Evolutionary conservation across 1,140 invertebrate genomes (phyloP), one percentile per base, ranked within the genome.

Genomic region (Pomacea maculata): DNA sequence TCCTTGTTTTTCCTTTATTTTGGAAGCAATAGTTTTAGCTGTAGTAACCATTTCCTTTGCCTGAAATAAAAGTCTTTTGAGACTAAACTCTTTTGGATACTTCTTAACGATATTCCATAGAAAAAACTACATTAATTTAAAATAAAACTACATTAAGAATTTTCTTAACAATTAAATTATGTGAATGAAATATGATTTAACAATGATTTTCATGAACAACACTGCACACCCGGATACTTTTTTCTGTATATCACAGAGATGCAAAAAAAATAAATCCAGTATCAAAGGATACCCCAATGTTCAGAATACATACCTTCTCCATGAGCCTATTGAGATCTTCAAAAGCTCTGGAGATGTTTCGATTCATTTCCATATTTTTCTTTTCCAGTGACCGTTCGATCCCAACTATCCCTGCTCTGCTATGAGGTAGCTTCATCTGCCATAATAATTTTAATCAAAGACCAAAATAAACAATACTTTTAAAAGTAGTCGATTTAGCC

Each of bases 41-140:
- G 99, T 92, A 6, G 93, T 91, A 29, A 99, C 98, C 98, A 99
- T 99, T 83, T 99, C 97, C 92, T 98, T 97, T 9, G 98, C 92
- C 89, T 92, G 78, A 15, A 87, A 78, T 25, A 74, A 29, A 15
- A 81, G 55, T 61, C 11, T 61, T 61, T 14, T 61, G 4, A 61
- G 8, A 61, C 57, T 14, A 61, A 61, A 61, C 15, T 17, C 57
- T 61, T 61, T 45, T 6, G 6, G 34, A 45, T 45, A 45, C 1
- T 45, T 45, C 34, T 45, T 45, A 2, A 4, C 34, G 34, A 45
- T 45, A 45, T 45, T 45, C 6, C 34, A 45, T 45, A 45, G 34
- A 2, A 45, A 45, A 45, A 45, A 45, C 34, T 45, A 6, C 34
- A 0, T 25, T 25, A 45, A 6, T 45, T 45, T 45, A 25, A 25